phyloP scores from a whole-genome alignment of 1,140 invertebrate genomes.

The Tetramorium parvispinum region DNA sequence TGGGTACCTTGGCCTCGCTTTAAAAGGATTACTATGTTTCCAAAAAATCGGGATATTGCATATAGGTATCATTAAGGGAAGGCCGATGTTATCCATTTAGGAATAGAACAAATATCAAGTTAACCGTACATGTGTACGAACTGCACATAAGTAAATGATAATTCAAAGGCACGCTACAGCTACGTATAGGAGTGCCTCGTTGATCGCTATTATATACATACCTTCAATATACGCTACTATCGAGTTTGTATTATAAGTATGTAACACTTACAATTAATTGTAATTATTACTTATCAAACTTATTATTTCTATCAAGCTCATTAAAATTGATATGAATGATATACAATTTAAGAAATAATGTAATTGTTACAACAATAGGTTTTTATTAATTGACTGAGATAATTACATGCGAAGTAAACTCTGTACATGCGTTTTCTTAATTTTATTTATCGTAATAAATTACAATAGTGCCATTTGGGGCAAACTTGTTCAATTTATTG shows the following conservation, averaged over 20 bases:
- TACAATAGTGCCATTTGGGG: constrained; percentile 78
- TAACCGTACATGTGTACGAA: constrained; percentile 40
- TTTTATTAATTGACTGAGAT: constrained; percentile 69
- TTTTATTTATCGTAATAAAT: constrained; percentile 63
- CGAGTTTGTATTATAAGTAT: constrained; percentile 35
- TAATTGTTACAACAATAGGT: constrained; percentile 24
- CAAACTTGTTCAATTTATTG: constrained; percentile 70
- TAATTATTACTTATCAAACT: constrained; percentile 38
- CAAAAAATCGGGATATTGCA: constrained; percentile 53
- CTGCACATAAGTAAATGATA: constrained; percentile 1
- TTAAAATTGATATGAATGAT: constrained; percentile 41
- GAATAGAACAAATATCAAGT: constrained; percentile 39
- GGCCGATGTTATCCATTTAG: constrained; percentile 84
- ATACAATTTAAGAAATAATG: constrained; percentile 52
- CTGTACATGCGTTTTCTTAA: constrained; percentile 58
- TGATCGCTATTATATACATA: constrained; percentile 35
- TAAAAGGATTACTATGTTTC: constrained; percentile 65
- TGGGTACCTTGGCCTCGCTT: constrained; percentile 85
- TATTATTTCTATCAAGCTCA: constrained; percentile 24
- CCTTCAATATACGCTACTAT: constrained; percentile 39
- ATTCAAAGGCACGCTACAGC: not conserved
- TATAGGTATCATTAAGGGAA: constrained; percentile 78
- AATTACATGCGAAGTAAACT: constrained; percentile 59
- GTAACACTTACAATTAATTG: constrained; percentile 34
- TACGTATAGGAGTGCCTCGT: constrained; percentile 9